A percentile compares a stretch with the other conserved stretches of the same genome.
Conservation (phyloP, 2,888 invertebrate genomes). For the Acanthoscelides obtectus region DNA sequence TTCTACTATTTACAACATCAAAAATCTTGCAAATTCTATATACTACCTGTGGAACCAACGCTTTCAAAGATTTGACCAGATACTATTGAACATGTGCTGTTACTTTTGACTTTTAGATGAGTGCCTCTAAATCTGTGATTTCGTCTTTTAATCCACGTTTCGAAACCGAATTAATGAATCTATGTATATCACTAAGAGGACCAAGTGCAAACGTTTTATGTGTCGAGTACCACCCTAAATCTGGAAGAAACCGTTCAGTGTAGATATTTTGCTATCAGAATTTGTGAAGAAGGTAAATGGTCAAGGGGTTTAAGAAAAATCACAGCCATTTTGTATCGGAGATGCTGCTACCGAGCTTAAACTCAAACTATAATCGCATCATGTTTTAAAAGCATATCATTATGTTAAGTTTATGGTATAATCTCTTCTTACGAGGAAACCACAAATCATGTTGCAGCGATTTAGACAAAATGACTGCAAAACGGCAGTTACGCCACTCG, state of each 20-base stretch:
- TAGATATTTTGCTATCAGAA: neutral
- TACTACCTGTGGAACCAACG: no score
- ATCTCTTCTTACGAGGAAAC: no score
- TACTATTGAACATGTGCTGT: neutral
- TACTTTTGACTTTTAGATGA: constrained; percentile 16
- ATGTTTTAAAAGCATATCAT: no score
- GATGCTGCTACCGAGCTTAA: no score
- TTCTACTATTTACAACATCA: no score
- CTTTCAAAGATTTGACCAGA: neutral
- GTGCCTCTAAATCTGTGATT: constrained; percentile 48
- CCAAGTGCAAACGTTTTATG: constrained; percentile 17
- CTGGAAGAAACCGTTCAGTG: neutral
- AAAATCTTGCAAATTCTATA: no score
- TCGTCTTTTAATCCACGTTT: constrained; percentile 30
- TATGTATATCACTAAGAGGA: constrained; percentile 16
- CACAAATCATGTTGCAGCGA: no score
- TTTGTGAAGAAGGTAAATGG: neutral
- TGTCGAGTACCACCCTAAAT: neutral
- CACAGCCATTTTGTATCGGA: neutral
- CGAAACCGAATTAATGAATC: constrained; percentile 19
- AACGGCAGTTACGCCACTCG: no score
- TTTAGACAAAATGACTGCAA: no score
- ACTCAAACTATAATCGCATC: no score
- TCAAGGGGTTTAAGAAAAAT: neutral
- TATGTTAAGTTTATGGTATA: no score